Percentiles rank a stretch among this genome's conserved stretches.
phyloP scores from a whole-genome alignment of 2,888 invertebrate genomes.

The Drosophila ezoana region DNA sequence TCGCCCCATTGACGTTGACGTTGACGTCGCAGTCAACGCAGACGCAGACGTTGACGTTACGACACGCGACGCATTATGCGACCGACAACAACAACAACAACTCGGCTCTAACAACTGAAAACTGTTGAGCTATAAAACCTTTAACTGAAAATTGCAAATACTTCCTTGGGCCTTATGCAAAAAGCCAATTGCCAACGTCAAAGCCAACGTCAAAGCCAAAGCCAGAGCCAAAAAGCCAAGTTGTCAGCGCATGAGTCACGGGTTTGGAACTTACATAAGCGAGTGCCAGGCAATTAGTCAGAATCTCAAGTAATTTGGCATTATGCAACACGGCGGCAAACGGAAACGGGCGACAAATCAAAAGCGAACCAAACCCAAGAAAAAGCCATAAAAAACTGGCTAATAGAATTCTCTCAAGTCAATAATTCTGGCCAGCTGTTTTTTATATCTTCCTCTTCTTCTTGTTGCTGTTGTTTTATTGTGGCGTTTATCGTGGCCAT shows the following conservation, averaged over 20 bases:
- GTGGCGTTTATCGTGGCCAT: constrained; percentile 57
- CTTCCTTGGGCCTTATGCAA: constrained; percentile 64
- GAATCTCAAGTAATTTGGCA: constrained; percentile 34
- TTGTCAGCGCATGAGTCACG: constrained; percentile 18
- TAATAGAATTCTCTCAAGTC: constrained; percentile 20
- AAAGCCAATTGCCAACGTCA: constrained; percentile 21
- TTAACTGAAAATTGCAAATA: constrained; percentile 56
- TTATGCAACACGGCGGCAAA: constrained; percentile 35
- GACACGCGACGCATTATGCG: constrained; percentile 75
- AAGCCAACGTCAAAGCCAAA: constrained; percentile 4
- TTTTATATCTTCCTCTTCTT: constrained; percentile 6
- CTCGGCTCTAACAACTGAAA: constrained; percentile 42
- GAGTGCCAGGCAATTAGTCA: constrained; percentile 49
- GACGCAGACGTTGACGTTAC: constrained; percentile 52
- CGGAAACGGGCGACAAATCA: constrained; percentile 33
- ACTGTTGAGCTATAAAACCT: constrained; percentile 58
- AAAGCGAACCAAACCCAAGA: neutral
- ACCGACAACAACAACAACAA: constrained; percentile 33
- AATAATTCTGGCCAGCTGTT: constrained; percentile 46
- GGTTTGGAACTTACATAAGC: constrained; percentile 36
- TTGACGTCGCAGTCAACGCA: constrained; percentile 11
- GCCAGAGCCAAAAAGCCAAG: neutral
- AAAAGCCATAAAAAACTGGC: constrained; percentile 3
- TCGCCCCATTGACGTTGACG: constrained; percentile 16
- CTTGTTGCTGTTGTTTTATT: neutral